Percentiles rank a stretch among this genome's conserved stretches.
phyloP scores from a whole-genome alignment of 2,113 vertebrate genomes.

The Psettodes erumei region DNA sequence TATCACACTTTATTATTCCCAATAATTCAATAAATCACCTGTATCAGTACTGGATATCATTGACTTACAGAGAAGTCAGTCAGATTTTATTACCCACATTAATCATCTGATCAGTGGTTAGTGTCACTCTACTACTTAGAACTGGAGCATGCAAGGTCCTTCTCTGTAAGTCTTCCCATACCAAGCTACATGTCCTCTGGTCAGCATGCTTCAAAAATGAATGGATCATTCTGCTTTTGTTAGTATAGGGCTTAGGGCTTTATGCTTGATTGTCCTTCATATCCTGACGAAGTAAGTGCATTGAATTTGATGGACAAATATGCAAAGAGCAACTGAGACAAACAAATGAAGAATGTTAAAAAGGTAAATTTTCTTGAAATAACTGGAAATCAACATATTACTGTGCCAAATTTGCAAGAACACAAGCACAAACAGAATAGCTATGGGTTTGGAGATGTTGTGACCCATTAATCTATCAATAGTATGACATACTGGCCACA shows the following conservation, averaged over 20 bases:
- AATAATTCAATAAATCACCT: slow-evolving; percentile 27
- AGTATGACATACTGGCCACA: too few relatives aligned
- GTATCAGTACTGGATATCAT: slow-evolving; percentile 15
- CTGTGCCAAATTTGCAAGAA: neutral
- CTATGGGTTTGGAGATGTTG: too few relatives aligned
- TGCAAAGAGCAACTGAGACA: neutral
- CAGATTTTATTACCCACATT: slow-evolving; percentile 21
- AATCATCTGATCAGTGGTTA: slow-evolving; percentile 25
- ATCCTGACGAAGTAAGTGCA: too few relatives aligned
- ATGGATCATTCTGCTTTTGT: neutral
- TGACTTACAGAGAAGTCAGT: slow-evolving; percentile 9
- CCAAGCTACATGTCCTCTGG: neutral
- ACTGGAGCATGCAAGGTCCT: neutral
- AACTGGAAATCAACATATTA: neutral
- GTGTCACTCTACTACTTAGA: neutral
- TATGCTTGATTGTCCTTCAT: too few relatives aligned
- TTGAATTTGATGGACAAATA: neutral
- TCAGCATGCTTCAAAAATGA: neutral
- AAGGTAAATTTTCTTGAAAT: neutral
- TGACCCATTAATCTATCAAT: too few relatives aligned
- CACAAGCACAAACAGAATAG: too few relatives aligned
- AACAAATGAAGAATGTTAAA: neutral
- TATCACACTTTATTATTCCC: slow-evolving; percentile 30
- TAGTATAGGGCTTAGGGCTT: neutral
- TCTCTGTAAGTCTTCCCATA: neutral